Evolutionary conservation across 2,113 vertebrate genomes (phyloP).

Genomic region (Psittacula cyanocephala): DNA sequence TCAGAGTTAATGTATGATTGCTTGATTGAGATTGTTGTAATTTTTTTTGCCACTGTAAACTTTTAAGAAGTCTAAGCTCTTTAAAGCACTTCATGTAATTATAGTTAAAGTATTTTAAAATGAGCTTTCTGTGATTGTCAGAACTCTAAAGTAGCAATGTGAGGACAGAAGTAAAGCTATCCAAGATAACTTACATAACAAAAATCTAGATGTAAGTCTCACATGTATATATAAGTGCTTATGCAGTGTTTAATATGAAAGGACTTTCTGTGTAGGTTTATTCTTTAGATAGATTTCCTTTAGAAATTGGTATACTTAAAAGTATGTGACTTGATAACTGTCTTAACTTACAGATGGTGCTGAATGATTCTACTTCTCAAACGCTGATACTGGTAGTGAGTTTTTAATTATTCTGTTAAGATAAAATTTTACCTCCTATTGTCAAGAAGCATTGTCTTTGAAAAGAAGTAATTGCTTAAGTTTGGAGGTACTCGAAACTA

Average conservation of each 20-base stretch:
- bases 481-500: background rate
- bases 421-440: background rate
- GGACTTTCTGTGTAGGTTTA: background rate
- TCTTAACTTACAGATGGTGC: background rate
- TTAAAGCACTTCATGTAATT: background rate
- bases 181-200: background rate
- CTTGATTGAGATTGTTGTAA: background rate
- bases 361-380: background rate
- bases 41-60: background rate
- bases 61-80: background rate
- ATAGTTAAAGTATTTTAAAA: background rate
- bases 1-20: background rate
- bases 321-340: background rate
- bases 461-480: background rate
- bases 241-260: background rate
- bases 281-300: background rate
- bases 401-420: background rate
- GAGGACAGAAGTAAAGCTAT: background rate
- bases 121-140: background rate
- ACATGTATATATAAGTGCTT: background rate
- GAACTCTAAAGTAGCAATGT: background rate
- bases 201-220: background rate
- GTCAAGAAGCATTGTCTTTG: background rate
- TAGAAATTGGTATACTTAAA: background rate
- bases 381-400: constrained; percentile 3